Evolutionary conservation across 92 coral and sea anemone genomes (phyloP).

Genomic region (Umimayanthus chanpuru): DNA sequence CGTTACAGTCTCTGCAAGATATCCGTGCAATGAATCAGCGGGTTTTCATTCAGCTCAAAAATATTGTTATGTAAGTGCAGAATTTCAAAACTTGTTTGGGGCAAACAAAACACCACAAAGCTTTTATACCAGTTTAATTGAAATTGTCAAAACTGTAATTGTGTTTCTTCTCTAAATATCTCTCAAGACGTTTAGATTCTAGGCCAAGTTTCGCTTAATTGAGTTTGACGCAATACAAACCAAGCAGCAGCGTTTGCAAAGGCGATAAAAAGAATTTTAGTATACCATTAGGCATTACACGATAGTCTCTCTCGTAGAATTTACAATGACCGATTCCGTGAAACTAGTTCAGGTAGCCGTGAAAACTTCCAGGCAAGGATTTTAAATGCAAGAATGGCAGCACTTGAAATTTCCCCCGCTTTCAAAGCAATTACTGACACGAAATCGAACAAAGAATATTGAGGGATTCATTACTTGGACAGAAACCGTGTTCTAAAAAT

Average conservation of each 20-base stretch:
- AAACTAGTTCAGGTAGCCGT: background rate
- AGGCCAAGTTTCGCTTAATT: background rate
- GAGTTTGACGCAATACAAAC: background rate
- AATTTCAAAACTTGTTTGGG: conserved; percentile 31
- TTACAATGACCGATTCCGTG: background rate
- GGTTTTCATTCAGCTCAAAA: background rate
- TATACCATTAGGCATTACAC: background rate
- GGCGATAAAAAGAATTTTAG: background rate
- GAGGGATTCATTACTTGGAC: background rate
- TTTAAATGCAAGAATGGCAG: no score
- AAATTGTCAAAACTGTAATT: background rate
- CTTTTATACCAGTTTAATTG: background rate
- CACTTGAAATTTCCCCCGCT: background rate
- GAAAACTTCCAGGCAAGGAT: background rate
- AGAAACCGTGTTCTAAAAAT: background rate
- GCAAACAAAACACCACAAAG: conserved; percentile 3
- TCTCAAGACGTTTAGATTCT: background rate
- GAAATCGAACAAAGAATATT: background rate
- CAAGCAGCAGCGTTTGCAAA: background rate
- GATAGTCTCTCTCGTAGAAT: background rate
- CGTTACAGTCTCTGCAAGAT: conserved; percentile 9
- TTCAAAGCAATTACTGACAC: background rate
- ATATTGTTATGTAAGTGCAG: background rate
- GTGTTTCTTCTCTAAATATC: conserved; percentile 19
- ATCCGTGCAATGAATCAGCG: conserved; percentile 24